phyloP scores from a whole-genome alignment of 2,797 vertebrate genomes.

The Pelodytes ibericus region DNA sequence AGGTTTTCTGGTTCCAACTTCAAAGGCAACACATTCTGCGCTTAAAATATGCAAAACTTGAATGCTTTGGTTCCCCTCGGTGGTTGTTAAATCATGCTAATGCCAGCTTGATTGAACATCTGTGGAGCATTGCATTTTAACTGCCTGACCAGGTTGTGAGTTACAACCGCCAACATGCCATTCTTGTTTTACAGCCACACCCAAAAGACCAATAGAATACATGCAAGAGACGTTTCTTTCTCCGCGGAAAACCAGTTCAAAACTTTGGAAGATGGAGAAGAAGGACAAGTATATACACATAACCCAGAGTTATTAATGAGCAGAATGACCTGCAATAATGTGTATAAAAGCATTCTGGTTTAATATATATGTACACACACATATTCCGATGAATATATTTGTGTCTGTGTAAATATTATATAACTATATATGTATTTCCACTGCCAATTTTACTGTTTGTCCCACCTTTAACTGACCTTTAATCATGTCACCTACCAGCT shows the following conservation, averaged over 20 bases:
- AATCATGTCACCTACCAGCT: no score
- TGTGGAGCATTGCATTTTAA: slow-evolving; percentile 46
- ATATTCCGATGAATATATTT: no score
- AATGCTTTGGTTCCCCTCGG: slow-evolving; percentile 30
- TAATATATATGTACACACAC: no score
- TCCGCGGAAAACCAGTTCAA: slow-evolving; percentile 2
- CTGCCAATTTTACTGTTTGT: no score
- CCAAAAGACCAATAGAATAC: slow-evolving; percentile 37
- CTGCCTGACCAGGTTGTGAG: slow-evolving; percentile 36
- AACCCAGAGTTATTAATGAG: no score
- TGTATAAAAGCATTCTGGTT: no score
- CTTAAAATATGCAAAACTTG: slow-evolving; percentile 38
- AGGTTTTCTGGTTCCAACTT: slow-evolving; percentile 12
- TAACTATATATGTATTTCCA: no score
- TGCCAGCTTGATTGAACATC: slow-evolving; percentile 53
- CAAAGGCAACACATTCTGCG: slow-evolving; percentile 31
- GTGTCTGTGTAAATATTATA: no score
- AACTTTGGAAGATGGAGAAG: slow-evolving; percentile 7
- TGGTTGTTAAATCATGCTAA: slow-evolving; percentile 46
- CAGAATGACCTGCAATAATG: neutral
- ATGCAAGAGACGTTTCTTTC: slow-evolving; percentile 5
- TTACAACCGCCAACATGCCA: slow-evolving; percentile 42
- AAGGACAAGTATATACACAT: neutral
- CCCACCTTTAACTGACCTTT: no score
- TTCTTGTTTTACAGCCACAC: slow-evolving; percentile 36